phyloP scores from a whole-genome alignment of 2,113 vertebrate genomes.

The Tachuris rubrigastra region DNA sequence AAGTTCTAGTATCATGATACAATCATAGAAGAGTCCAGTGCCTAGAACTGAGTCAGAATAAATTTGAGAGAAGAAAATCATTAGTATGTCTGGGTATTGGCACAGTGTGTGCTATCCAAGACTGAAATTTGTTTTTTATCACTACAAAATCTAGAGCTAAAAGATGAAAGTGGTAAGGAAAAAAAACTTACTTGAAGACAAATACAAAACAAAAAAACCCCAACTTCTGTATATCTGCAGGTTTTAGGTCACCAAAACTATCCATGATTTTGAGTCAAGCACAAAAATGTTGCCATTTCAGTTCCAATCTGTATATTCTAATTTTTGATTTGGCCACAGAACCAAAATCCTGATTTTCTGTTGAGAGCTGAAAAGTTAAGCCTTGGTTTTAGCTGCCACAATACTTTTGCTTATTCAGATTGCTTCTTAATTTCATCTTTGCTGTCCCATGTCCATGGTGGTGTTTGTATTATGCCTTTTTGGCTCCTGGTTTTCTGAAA shows the following conservation, averaged over 20 bases:
- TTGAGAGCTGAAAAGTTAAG: not conserved
- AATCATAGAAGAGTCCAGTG: not conserved
- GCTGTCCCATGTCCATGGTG: accelerated
- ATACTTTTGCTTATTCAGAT: not conserved
- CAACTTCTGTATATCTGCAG: not conserved
- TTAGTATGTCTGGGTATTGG: not conserved
- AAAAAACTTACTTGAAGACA: not conserved
- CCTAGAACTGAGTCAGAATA: not conserved
- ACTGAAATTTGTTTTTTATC: not conserved
- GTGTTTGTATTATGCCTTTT: not conserved
- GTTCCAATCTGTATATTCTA: not conserved
- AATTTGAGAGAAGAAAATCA: not conserved
- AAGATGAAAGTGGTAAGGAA: not conserved
- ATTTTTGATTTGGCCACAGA: not conserved
- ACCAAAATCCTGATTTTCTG: not conserved
- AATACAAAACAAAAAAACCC: not conserved
- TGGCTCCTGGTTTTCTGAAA: not conserved
- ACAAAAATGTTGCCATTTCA: not conserved
- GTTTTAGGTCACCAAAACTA: not conserved
- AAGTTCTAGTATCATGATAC: not conserved
- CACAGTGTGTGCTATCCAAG: not conserved
- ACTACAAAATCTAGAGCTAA: not conserved
- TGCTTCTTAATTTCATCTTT: not conserved
- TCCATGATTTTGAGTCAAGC: not conserved
- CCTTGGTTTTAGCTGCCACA: not conserved